Base-by-base conservation (phyloP, 2,113 vertebrate genomes). In the Nipponia nippon region DNA sequence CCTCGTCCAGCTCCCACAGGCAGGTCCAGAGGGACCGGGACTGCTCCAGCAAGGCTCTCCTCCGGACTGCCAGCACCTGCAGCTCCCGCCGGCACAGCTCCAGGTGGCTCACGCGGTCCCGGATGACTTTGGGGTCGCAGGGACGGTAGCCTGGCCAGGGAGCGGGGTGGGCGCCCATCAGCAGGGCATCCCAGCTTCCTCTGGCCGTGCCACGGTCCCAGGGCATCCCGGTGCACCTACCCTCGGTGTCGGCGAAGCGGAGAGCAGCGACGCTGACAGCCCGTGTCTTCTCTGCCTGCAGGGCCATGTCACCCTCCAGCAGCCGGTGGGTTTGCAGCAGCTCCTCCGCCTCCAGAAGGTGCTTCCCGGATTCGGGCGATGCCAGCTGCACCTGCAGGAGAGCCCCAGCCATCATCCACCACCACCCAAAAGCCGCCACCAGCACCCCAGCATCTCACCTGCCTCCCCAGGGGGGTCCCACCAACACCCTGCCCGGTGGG, bases 321-420 rank as follows among this genome's bases (percentile, higher is more conserved):
- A 99, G 88, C 34, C 98, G 98, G 78, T 99, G 99, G 94, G 99
- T 99, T 97, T 99, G 99, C 32, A 99, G 95, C 86, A 99, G 96
- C 97, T 99, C 99, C 59, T 99, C 99, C 0, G 98, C 99, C 86
- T 99, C 99, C 97, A 99, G 69, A 96, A 99, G 97, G 96, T 99
- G 99, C 96, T 99, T 99, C 71, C 99, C 99, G 27, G 98, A 98
- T 96, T 99, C 99, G 0, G 98, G 98, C 12, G 99, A 99, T 53
- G 98, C 82, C 78, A 99, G 97, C 10, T 98, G 99, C 62, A 97
- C 98, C 99, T 99, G 90, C 0, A 11, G 16, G 40, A 94, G 13
- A 67, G 25, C 13, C 27, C 13, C 4, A 8, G 50, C 17, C 3
- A 3, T 53, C 72, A 63, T 11, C 6, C 56, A 27, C 34, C 13